Evolutionary conservation across 1,140 invertebrate genomes (phyloP), one percentile per base, ranked within the genome.

Genomic region (Andrena cerasifolii): DNA sequence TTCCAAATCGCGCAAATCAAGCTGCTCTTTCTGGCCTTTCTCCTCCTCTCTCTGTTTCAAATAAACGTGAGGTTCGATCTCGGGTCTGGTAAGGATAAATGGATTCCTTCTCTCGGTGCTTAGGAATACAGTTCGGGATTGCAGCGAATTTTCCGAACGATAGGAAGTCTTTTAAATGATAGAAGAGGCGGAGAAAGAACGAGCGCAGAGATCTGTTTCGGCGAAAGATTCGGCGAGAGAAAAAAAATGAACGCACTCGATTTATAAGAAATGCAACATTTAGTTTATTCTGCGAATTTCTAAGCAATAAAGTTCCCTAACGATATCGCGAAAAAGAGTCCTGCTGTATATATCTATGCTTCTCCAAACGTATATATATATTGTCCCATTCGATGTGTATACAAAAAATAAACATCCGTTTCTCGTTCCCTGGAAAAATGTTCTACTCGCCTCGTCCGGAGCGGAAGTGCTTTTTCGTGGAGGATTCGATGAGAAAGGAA

Each of bases 231-330:
- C n/a, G 77, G 68, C 73, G 14, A 36, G 43, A 58, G 82, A 78
- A 76, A 80, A 68, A 79, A 80, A n/a, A n/a, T n/a, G 40, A 65
- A 68, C 63, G 58, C 68, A 77, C 68, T 54, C 56, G 53, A 51
- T 77, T 70, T 91, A 90, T 90, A 91, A 92, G 90, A 91, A 91
- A 91, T 91, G n/a, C n/a, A n/a, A 92, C 90, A 90, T 91, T 90
- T 79, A 90, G 85, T 92, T 89, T 89, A 88, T 91, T 91, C 89
- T 90, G 90, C 89, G 87, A 75, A 89, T 88, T 87, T 87, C 88
- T 91, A 91, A 90, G 86, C 87, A 90, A 90, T 91, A 91, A 91
- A 40, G 4, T 90, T 91, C 88, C 89, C 86, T 89, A 91, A 91
- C 91, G 89, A 91, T 85, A 87, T 88, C 83, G 85, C 85, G 75